Base-by-base conservation (phyloP, 2,113 vertebrate genomes). In the Tringa solitaria region DNA sequence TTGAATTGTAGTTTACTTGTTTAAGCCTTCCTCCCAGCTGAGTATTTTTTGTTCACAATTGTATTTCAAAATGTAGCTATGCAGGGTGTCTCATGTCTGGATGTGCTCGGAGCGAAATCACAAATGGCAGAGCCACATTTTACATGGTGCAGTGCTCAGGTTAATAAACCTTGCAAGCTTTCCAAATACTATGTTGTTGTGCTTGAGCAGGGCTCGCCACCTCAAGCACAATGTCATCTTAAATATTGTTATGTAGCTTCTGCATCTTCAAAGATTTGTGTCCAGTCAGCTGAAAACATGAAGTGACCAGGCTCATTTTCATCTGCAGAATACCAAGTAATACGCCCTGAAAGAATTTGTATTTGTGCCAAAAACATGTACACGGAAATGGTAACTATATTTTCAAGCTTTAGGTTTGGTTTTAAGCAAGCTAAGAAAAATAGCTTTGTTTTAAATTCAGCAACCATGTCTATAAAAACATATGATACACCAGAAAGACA, bases 151-250 rank as follows among this genome's bases (percentile, higher is more conserved):
- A 60, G 35, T 81, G 69, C 60, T 89, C 87, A 84, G 60, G 39
- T 82, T 94, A 87, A 93, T 89, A 94, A 78, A 84, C 48, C 80
- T 91, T 76, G 61, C 56, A 87, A 91, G 87, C 53, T 91, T 91
- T 91, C 72, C 48, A 76, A 60, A 51, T 65, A 85, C 12, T 35
- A 30, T 56, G 24, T 8, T 53, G 10, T 8, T 89, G 43, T 78
- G 75, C 74, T 69, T 54, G 64, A 84, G 35, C 70, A 39, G 51
- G 50, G 63, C 64, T 78, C 74, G 65, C 86, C 37, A 88, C 83
- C 69, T 77, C 74, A 61, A 92, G 60, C 78, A 78, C 27, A 73
- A 64, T 95, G 89, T 84, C 51, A 80, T 92, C 73, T 84, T 94
- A 89, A 87, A 87, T 96, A 75, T 77, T 50, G 19, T 50, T 72